A percentile compares a stretch with the other conserved stretches of the same genome.
These are phyloP conservation scores for Hephaestus fuliginosus DNA, from an alignment of 2,797 vertebrate genomes.

Conservation along the genomic window DNA sequence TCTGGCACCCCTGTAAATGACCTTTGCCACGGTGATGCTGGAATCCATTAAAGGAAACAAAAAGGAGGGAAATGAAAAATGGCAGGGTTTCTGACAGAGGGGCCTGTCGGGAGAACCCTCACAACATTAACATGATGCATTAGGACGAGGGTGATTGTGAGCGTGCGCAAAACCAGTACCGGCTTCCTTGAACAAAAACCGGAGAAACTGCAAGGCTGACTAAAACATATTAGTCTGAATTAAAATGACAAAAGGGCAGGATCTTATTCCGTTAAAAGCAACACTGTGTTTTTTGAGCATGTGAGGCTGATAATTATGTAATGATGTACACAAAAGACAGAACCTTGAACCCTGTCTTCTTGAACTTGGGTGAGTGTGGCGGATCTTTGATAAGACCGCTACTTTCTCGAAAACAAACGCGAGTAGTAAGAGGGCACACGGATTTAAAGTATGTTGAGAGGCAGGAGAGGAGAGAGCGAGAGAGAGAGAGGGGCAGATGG, in stretches of 20 bases:
- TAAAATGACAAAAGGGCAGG: slow-evolving; percentile 1
- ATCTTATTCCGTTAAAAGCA: slow-evolving; percentile 4
- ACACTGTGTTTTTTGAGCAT: slow-evolving; percentile 8
- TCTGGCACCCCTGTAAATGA: slow-evolving; percentile 60
- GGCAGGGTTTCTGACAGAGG: slow-evolving; percentile 29
- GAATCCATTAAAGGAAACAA: slow-evolving; percentile 61
- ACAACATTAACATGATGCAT: slow-evolving; percentile 32
- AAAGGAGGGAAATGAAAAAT: slow-evolving; percentile 42
- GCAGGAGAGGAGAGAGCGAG: slow-evolving; percentile 9
- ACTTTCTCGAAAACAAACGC: slow-evolving; percentile 55
- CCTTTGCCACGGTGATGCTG: slow-evolving; percentile 46
- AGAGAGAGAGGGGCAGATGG: slow-evolving; percentile 29
- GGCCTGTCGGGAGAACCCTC: slow-evolving; percentile 19
- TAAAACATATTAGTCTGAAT: slow-evolving; percentile 6
- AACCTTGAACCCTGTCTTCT: slow-evolving; percentile 75
- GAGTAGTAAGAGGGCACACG: slow-evolving; percentile 4
- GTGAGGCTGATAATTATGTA: slow-evolving; percentile 61
- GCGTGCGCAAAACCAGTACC: slow-evolving; percentile 37
- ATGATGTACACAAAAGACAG: slow-evolving; percentile 68
- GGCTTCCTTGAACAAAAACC: slow-evolving; percentile 15
- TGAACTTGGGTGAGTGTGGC: slow-evolving; percentile 62
- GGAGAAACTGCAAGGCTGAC: not conserved
- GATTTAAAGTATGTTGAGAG: not conserved
- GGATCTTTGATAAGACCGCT: slow-evolving; percentile 68
- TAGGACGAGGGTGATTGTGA: slow-evolving; percentile 1